Base-by-base conservation (phyloP, 2,113 vertebrate genomes). In the Bufo gargarizans region DNA sequence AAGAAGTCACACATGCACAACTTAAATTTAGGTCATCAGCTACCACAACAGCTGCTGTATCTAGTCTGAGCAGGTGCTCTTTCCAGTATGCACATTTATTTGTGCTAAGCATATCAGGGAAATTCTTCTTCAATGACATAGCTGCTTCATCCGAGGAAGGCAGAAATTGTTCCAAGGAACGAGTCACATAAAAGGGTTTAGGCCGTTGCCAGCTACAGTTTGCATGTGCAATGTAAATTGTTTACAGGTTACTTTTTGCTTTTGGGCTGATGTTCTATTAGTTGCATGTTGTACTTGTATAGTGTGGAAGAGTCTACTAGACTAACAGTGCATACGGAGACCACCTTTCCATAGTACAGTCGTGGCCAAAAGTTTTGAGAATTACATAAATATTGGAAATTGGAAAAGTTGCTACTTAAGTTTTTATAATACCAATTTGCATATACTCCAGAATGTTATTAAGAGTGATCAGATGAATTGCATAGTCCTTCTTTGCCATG, bases 31-130 rank as follows among this genome's bases (percentile, higher is more conserved):
- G 69, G 50, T 71, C 80, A 76, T 88, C 86, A 53, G 43, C 79
- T 83, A 83, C 76, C 86, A 88, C 79, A 77, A 83, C 86, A 88
- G 86, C 86, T 88, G 86, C 80, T 22, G 79, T 77, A 83, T 88
- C 45, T n/a, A 45, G 33, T 61, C 67, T 55, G 14, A 65, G 71
- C 86, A 88, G 86, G 86, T 88, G 86, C 79, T 63, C 63, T 13
- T 59, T 65, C 61, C 79, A 88, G 86, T 88, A 74, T 88, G 80
- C 69, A 71, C 67, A 88, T 77, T 88, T 83, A 88, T 88, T 83
- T 83, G 55, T 58, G 72, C 79, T 65, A 83, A 50, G 69, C 86
- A 88, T 88, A 88, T 69, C 86, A 65, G 81, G 12, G 43, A 76
- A 33, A 88, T 88, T 83, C 80, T 83, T 67, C 47, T 47, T 8